Evolutionary conservation across 2,888 invertebrate genomes (phyloP), one percentile per base, ranked within the genome.

Genomic region (Acrobasis consociella): DNA sequence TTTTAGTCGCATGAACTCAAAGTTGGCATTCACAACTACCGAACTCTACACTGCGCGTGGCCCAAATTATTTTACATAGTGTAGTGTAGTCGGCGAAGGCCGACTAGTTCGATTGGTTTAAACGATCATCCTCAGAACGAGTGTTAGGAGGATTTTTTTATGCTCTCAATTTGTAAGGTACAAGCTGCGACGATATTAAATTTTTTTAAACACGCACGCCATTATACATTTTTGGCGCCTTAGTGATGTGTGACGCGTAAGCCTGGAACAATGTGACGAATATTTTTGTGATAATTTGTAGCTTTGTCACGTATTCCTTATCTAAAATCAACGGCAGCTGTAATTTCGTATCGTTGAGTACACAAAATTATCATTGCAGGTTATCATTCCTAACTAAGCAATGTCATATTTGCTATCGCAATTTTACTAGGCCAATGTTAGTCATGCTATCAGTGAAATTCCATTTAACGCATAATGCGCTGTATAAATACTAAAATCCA

Each of bases 371-470:
- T 64, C 65, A 64, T 31, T 62, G 61, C 64, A 71, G 71, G 74
- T 75, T 76, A 77, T 74, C 76, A 70, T 64, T 64, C 62, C 61
- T 69, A 75, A 65, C 61, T 69, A 75, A 65, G 69, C 63, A 69
- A 65, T 73, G 72, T 71, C 67, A 71, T 67, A 67, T 62, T 55
- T 67, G 69, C 76, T 78, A 80, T 81, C 80, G 69, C 39, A 50
- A 58, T 72, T 73, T 77, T 77, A 78, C 66, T 78, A 66, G 79
- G 75, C 71, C 78, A 81, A 77, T 81, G 78, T 80, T 78, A 73
- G 70, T 66, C 64, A 71, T 70, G 16, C 56, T 56, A 56, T 42
- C 42, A 15, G 56, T 42, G 22, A 46, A 56, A 17, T 56, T 15
- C 56, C 39, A 46, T 56, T 42, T 42, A 42, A 11, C 10, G 3